These are phyloP conservation scores for Perccottus glenii DNA, from an alignment of 2,113 vertebrate species.

Conservation along the genomic window DNA sequence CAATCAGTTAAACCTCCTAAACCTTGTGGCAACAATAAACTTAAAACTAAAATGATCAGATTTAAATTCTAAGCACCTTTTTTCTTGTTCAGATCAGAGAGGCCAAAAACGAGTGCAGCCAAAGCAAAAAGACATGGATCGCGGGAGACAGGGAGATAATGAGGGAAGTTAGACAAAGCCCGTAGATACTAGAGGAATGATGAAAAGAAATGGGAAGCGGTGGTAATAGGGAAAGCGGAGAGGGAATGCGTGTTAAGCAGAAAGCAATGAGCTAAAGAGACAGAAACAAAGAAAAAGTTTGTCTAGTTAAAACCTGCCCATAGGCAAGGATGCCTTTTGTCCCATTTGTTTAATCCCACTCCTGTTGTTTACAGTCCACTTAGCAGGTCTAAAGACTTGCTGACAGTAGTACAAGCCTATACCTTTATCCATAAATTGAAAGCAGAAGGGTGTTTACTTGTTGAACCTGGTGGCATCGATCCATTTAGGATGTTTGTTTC, in stretches of 20 bases:
- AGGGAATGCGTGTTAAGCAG: slow-evolving; percentile 3
- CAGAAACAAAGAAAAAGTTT: slow-evolving; percentile 8
- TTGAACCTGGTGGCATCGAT: not conserved
- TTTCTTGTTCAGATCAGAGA: slow-evolving; percentile 38
- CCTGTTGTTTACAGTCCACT: slow-evolving; percentile 8
- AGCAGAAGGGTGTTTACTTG: not conserved
- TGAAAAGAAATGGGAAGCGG: slow-evolving; percentile 6
- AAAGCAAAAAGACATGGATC: slow-evolving; percentile 30
- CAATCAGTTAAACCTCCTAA: no score
- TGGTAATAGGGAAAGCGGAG: slow-evolving; percentile 10
- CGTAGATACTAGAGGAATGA: slow-evolving; percentile 19
- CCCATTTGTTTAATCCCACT: slow-evolving; percentile 10
- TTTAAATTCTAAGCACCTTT: slow-evolving; percentile 17
- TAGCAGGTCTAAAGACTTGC: slow-evolving; percentile 4
- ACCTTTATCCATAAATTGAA: slow-evolving; percentile 13
- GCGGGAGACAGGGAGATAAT: slow-evolving; percentile 41
- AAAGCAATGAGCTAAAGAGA: not conserved
- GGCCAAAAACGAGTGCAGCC: slow-evolving; percentile 37
- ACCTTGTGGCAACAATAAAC: no score
- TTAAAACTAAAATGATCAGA: not conserved
- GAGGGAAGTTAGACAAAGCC: slow-evolving; percentile 34
- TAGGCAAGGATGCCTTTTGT: slow-evolving; percentile 5
- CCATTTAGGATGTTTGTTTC: not conserved
- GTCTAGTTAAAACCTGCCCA: not conserved
- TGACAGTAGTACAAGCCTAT: slow-evolving; percentile 6